phyloP scores from a whole-genome alignment of 2,888 invertebrate genomes.

The Scaptomyza parva region DNA sequence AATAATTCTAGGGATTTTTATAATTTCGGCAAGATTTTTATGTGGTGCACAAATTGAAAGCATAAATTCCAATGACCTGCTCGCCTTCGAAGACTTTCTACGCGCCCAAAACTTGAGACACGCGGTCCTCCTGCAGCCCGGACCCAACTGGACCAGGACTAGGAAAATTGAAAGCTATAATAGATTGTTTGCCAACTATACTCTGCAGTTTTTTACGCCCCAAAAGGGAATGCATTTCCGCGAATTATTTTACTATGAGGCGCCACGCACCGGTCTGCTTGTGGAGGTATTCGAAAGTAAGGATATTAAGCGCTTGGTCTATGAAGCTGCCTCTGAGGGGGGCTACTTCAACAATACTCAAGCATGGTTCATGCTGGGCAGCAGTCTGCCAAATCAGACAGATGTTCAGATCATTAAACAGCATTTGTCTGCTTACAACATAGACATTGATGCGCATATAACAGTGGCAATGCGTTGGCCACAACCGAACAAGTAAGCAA shows the following conservation, averaged over 20 bases:
- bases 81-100: conserved; percentile 78
- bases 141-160: conserved; percentile 22
- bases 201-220: conserved; percentile 67
- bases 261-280: conserved; percentile 72
- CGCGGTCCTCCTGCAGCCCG: conserved; percentile 66
- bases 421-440: conserved; percentile 53
- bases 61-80: conserved; percentile 75
- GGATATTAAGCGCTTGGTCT: conserved; percentile 38
- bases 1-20: conserved; percentile 72
- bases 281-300: conserved; percentile 53
- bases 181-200: conserved; percentile 61
- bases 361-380: conserved; percentile 77
- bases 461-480: conserved; percentile 69
- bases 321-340: conserved; percentile 53
- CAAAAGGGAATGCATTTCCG: conserved; percentile 46
- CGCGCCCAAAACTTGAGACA: conserved; percentile 73
- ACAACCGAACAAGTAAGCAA: conserved; percentile 40
- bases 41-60: conserved; percentile 70
- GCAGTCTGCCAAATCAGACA: conserved; percentile 8
- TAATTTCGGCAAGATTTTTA: conserved; percentile 66
- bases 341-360: conserved; percentile 74
- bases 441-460: conserved; percentile 80
- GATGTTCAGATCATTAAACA: conserved; percentile 46
- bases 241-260: conserved; percentile 61
- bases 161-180: conserved; percentile 46